phyloP scores from a whole-genome alignment of 2,888 invertebrate genomes.

The Melieria omissa region DNA sequence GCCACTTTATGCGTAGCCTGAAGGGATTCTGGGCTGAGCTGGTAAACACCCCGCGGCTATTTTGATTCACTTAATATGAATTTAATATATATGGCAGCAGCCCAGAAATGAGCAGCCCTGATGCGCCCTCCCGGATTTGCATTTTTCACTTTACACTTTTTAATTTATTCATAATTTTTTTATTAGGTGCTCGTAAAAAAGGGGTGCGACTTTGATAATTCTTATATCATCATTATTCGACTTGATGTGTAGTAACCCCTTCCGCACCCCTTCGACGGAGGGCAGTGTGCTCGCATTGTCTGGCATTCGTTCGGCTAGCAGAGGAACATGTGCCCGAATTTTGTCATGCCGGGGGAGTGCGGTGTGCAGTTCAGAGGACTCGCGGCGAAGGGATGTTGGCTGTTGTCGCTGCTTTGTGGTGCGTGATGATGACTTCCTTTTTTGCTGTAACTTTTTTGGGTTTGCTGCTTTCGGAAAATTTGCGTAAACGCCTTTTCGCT shows the following conservation, averaged over 20 bases:
- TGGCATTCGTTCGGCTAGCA: constrained; percentile 9
- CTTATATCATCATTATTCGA: constrained; percentile 19
- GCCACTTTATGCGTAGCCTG: constrained; percentile 21
- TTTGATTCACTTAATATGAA: constrained; percentile 61
- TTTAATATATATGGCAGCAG: constrained; percentile 54
- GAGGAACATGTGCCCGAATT: constrained; percentile 32
- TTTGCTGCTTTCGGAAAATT: constrained; percentile 32
- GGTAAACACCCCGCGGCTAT: constrained; percentile 54
- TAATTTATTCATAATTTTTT: constrained; percentile 63
- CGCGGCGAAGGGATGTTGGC: background rate
- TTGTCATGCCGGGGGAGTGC: background rate
- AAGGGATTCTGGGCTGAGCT: constrained; percentile 39
- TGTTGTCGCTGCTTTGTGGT: constrained; percentile 19
- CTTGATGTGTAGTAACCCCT: background rate
- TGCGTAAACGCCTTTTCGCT: constrained; percentile 30
- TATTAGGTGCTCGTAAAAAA: constrained; percentile 47
- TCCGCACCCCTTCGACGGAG: constrained; percentile 1
- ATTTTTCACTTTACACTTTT: constrained; percentile 46
- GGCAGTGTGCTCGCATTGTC: constrained; percentile 10
- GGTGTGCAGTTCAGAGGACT: background rate
- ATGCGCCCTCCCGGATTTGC: constrained; percentile 21
- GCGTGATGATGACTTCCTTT: constrained; percentile 31
- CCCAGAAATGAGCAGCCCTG: constrained; percentile 53
- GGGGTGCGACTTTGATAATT: constrained; percentile 29
- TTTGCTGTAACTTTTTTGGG: constrained; percentile 5